Base-by-base conservation (phyloP, 2,888 invertebrate species). In the Chromoteleia sp. region DNA sequence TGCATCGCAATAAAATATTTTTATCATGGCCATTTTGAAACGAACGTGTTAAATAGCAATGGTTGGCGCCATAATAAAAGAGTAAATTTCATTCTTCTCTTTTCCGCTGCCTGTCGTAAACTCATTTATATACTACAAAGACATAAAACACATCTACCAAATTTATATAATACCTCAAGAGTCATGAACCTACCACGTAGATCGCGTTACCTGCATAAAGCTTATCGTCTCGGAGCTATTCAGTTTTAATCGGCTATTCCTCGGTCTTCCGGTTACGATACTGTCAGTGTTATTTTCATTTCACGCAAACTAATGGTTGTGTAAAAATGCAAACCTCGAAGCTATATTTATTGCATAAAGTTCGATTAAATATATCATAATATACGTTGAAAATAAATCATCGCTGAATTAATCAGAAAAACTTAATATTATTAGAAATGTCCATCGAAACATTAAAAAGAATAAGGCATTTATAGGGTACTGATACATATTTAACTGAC, bases 31-130 rank as follows among this genome's bases (percentile, higher is more conserved):
- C 67, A 77, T 59, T 77, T 71, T 45, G 45, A 56, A 33, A 54
- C 68, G 70, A 77, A 84, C 82, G 85, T 85, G 85, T 85, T 86
- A 86, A 85, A 83, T 82, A 83, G 75, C 79, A 78, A 82, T 83
- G 83, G 67, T 84, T 85, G 86, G 86, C 86, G 85, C 84, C 85
- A 74, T 81, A 84, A 84, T 86, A 86, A 86, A 85, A 86, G 85
- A 83, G 81, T 78, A 83, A 84, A 84, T 86, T 85, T 84, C 84
- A 82, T 85, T 83, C 84, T 82, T 75, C 61, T 52, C 67, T 58
- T 59, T 52, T 36, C 41, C 45, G 56, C 79, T 74, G 82, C 65
- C 81, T 63, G 81, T 80, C 83, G 84, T 85, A 85, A 85, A 86
- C 71, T 83, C 84, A 86, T 86, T 86, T 85, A 85, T 85, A 85